phyloP scores from a whole-genome alignment of 2,113 vertebrate genomes.

The Naja naja region DNA sequence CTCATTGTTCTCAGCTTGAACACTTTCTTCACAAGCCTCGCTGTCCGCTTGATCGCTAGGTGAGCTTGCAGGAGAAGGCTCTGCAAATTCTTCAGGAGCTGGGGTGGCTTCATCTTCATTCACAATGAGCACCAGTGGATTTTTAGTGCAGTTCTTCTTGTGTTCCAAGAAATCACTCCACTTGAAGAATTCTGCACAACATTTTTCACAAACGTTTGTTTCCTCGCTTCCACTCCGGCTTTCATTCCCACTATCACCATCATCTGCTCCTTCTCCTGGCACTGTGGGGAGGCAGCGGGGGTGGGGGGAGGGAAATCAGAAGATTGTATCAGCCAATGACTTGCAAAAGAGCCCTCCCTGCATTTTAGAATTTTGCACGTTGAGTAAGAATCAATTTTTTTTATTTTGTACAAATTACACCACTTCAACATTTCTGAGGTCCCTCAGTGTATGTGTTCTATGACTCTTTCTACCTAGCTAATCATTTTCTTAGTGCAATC shows the following conservation, averaged over 20 bases:
- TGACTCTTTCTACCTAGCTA: constrained; percentile 87
- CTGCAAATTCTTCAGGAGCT: constrained; percentile 78
- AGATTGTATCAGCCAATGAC: constrained; percentile 77
- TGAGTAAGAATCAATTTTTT: constrained; percentile 85
- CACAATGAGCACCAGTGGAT: constrained; percentile 92
- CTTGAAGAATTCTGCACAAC: constrained; percentile 98
- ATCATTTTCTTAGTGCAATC: constrained; percentile 98
- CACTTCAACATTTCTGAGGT: constrained; percentile 85
- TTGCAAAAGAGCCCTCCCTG: constrained; percentile 71
- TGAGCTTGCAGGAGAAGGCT: constrained; percentile 86
- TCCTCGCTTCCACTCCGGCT: constrained; percentile 94
- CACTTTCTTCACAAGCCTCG: constrained; percentile 84
- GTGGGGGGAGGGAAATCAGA: constrained; percentile 67
- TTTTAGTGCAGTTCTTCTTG: constrained; percentile 91
- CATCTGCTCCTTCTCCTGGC: constrained; percentile 86
- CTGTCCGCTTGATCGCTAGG: constrained; percentile 86
- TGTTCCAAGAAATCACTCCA: constrained; percentile 95
- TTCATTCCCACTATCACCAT: constrained; percentile 90
- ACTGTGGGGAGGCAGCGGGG: constrained; percentile 61
- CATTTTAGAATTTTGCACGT: constrained; percentile 84
- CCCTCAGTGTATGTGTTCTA: constrained; percentile 74
- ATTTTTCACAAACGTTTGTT: constrained; percentile 91
- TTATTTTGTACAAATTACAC: constrained; percentile 92
- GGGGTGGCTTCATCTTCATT: constrained; percentile 88
- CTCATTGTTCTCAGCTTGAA: constrained; percentile 76